Base-by-base conservation (phyloP, 2,113 vertebrate genomes). In the Arothron firmamentum region DNA sequence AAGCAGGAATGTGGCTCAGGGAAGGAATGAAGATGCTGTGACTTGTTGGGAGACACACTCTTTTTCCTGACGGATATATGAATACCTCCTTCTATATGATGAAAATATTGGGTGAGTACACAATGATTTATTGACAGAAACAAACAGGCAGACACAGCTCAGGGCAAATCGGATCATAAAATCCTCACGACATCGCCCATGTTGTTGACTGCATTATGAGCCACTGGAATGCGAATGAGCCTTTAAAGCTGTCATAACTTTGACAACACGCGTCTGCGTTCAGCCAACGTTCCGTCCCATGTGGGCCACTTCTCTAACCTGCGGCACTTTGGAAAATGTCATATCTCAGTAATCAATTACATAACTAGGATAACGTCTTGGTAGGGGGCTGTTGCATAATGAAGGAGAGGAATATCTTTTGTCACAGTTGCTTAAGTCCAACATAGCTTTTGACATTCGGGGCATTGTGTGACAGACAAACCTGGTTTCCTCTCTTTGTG, bases 21-120 rank as follows among this genome's bases (percentile, higher is more conserved):
- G 69, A 85, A 84, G 85, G 84, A 87, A 85, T 71, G 59, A 83
- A 79, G 87, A 88, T 84, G 87, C 80, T 81, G 43, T 61, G 82
- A 83, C 78, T 74, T 52, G 81, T 72, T 62, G 52, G 52, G 73
- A 69, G 59, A 75, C 68, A 53, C 72, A 63, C 46, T 67, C n/a
- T 61, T 52, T 74, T 55, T 62, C 66, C 59, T 78, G 59, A 80
- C 52, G 72, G 79, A 85, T 81, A 52, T 72, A 73, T 63, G 70
- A 78, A 59, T 12, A 46, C 21, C 51, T 60, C 64, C 48, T 70
- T 63, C 74, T 77, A 63, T 67, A 87, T 64, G 60, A 92, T 90
- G 91, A 91, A 84, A 85, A 85, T 84, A 70, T 86, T 88, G 50
- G 85, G 90, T 92, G 61, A 91, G 91, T 92, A 87, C 43, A 52